Conservation (phyloP, 2,797 vertebrate genomes). For the Crypturellus tataupa region DNA sequence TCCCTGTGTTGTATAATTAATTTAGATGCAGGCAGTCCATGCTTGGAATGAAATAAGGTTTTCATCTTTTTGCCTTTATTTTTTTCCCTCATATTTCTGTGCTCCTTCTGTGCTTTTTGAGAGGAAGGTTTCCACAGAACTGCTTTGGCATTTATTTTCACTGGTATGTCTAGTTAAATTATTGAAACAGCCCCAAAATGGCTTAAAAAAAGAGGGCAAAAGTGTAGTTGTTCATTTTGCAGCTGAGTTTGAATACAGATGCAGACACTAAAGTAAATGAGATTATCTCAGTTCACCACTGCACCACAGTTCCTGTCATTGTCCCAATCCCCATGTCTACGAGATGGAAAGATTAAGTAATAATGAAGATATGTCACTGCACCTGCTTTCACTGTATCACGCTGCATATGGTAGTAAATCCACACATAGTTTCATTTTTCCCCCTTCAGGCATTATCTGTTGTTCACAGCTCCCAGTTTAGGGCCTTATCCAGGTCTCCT, state of each 20-base stretch:
- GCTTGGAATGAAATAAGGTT: conserved; percentile 47
- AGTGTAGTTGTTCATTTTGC: conserved; percentile 45
- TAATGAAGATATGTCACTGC: conserved; percentile 69
- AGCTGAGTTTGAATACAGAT: conserved; percentile 66
- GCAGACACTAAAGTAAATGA: conserved; percentile 55
- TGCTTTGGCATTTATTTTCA: conserved; percentile 40
- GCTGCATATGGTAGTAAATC: conserved; percentile 17
- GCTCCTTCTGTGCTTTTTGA: background rate
- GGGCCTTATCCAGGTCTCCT: background rate
- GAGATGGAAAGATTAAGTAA: conserved; percentile 66
- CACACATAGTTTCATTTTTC: background rate
- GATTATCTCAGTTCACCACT: conserved; percentile 56
- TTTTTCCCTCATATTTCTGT: background rate
- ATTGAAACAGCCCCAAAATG: conserved; percentile 34
- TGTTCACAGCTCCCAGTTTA: conserved; percentile 4
- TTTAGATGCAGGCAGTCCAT: conserved; percentile 8
- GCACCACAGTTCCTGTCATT: conserved; percentile 18
- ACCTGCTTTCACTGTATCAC: conserved; percentile 52
- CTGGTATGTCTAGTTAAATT: conserved; percentile 33
- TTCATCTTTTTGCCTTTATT: conserved; percentile 33
- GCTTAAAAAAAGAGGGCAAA: conserved; percentile 22
- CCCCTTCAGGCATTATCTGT: background rate
- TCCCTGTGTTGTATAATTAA: conserved; percentile 41
- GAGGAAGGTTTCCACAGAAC: background rate
- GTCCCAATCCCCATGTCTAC: conserved; percentile 42